These are phyloP conservation scores for Pagetopsis macropterus DNA, from an alignment of 2,797 vertebrate genomes.

Conservation along the genomic window DNA sequence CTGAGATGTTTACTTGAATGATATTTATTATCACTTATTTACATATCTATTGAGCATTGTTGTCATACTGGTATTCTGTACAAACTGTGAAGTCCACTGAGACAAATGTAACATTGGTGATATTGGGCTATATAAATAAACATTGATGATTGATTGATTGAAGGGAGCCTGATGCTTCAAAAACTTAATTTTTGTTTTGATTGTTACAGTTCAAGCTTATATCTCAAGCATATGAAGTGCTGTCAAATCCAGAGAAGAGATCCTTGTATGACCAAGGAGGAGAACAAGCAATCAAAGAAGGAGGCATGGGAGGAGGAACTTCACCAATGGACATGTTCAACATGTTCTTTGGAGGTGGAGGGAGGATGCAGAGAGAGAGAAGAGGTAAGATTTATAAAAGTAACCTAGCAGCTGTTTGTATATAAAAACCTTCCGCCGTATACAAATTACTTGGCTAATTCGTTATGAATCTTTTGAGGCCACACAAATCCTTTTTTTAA, in stretches of 20 bases:
- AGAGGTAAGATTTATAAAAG: slow-evolving; percentile 83
- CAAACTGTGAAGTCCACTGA: too few species aligned
- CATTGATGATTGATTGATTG: too few species aligned
- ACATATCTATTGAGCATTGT: too few species aligned
- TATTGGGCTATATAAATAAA: too few species aligned
- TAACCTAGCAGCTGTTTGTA: not conserved
- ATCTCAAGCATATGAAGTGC: slow-evolving; percentile 97
- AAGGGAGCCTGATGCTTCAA: not conserved
- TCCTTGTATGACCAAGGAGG: slow-evolving; percentile 97
- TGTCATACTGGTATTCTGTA: too few species aligned
- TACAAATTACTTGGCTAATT: too few species aligned
- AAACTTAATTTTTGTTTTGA: slow-evolving; percentile 20
- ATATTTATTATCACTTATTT: too few species aligned
- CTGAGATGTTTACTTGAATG: too few species aligned
- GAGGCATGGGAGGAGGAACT: slow-evolving; percentile 87
- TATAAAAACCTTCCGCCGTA: not conserved
- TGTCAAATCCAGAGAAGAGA: slow-evolving; percentile 95
- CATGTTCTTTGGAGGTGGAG: slow-evolving; percentile 99
- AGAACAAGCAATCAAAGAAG: slow-evolving; percentile 98
- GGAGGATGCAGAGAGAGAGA: slow-evolving; percentile 93
- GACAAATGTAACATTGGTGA: too few species aligned
- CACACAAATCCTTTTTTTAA: too few species aligned
- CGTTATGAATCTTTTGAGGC: too few species aligned
- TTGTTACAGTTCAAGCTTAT: slow-evolving; percentile 93
- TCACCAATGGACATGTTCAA: slow-evolving; percentile 99